These are phyloP conservation scores for Colinus virginianus DNA, from an alignment of 2,113 vertebrate genomes.

Conservation along the genomic window DNA sequence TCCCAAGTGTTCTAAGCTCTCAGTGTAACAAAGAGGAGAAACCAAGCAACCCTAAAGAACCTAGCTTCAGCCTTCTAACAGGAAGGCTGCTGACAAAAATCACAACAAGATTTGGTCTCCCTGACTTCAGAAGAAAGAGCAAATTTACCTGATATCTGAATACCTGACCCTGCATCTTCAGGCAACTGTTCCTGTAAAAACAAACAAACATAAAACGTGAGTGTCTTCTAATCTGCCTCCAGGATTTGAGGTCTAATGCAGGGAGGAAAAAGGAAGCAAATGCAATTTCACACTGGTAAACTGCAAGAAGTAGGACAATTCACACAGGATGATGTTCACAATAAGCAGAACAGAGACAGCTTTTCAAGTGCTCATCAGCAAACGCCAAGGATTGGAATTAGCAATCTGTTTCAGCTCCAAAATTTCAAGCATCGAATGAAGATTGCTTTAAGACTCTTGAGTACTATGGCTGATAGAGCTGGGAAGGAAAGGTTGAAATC, in stretches of 20 bases:
- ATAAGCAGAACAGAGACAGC: background rate
- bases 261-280: background rate
- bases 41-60: background rate
- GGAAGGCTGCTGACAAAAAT: background rate
- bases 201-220: background rate
- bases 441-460: background rate
- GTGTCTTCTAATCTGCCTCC: conserved; percentile 36
- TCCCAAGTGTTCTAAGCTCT: background rate
- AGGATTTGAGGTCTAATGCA: conserved; percentile 54
- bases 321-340: background rate
- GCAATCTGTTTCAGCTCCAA: background rate
- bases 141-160: conserved; percentile 25
- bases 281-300: background rate
- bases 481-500: background rate
- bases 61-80: background rate
- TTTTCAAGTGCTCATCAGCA: background rate
- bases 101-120: fast-evolving
- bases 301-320: background rate
- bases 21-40: background rate
- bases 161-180: background rate
- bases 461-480: background rate
- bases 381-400: background rate
- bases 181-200: background rate
- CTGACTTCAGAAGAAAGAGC: background rate
- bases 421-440: background rate